Conservation (phyloP, 2,113 vertebrate species). For the Ploceus nigricollis region DNA sequence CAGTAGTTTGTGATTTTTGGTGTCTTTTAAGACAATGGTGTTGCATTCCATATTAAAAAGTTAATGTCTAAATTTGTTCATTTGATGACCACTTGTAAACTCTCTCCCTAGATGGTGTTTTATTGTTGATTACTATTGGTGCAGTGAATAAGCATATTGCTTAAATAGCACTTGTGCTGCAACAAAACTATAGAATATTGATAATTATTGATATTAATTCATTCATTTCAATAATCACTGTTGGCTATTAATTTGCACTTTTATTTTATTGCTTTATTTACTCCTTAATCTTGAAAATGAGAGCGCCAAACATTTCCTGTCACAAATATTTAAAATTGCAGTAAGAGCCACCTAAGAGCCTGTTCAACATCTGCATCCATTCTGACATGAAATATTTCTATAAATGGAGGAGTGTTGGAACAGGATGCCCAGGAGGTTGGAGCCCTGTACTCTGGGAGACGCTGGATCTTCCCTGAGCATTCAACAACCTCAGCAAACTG, state of each 20-base stretch:
- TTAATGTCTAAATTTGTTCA: neutral
- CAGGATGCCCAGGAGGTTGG: neutral
- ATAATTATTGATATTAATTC: neutral
- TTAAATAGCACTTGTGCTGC: neutral
- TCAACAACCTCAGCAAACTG: neutral
- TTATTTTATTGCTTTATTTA: neutral
- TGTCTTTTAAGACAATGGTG: neutral
- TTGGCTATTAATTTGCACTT: neutral
- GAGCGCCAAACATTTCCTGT: neutral
- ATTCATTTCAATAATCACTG: neutral
- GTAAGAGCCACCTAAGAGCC: neutral
- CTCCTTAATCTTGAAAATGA: neutral
- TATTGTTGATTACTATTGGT: neutral
- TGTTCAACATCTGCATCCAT: neutral
- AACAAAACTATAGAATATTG: neutral
- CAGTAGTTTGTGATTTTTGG: neutral
- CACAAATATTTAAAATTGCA: neutral
- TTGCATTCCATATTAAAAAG: neutral
- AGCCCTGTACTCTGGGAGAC: neutral
- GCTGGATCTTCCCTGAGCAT: neutral
- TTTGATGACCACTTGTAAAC: neutral
- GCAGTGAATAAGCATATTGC: neutral
- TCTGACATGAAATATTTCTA: neutral
- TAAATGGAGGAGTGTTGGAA: neutral
- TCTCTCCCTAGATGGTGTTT: neutral